Percentiles rank a stretch among this genome's conserved stretches.
These are phyloP conservation scores for Hyaena hyaena DNA, from an alignment of 2,113 vertebrate genomes.

Conservation along the genomic window DNA sequence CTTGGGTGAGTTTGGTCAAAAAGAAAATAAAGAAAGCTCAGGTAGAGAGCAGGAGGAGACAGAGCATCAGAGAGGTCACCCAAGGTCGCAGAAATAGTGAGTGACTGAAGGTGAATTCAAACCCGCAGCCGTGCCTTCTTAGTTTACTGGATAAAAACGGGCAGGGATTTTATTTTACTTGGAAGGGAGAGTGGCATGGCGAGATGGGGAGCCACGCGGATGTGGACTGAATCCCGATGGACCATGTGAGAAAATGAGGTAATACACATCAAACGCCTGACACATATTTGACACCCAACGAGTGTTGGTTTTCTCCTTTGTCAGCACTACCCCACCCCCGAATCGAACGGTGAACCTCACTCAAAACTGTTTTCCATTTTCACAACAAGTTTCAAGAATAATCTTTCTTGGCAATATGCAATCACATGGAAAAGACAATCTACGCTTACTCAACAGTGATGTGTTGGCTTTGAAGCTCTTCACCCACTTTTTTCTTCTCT, in stretches of 20 bases:
- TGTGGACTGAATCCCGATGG: not conserved
- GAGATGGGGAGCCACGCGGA: not conserved
- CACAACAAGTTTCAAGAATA: not conserved
- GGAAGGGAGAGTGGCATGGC: not conserved
- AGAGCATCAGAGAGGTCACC: not conserved
- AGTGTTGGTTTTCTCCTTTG: not conserved
- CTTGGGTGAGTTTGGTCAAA: not conserved
- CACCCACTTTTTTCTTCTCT: not conserved
- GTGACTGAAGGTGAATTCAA: not conserved
- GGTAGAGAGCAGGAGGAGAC: not conserved
- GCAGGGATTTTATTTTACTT: not conserved
- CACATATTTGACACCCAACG: rapidly evolving
- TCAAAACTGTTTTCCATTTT: not conserved
- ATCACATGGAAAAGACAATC: not conserved
- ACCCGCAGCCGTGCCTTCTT: not conserved
- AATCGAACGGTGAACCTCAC: not conserved
- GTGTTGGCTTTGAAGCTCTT: not conserved
- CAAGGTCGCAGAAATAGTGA: not conserved
- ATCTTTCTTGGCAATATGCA: not conserved
- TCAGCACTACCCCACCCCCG: not conserved
- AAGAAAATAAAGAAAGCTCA: not conserved
- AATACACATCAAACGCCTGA: not conserved
- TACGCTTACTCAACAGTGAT: not conserved
- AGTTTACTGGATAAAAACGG: not conserved
- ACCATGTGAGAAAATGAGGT: not conserved